These are phyloP conservation scores for Yasuhikotakia modesta DNA, from an alignment of 2,797 vertebrate genomes.

Conservation along the genomic window DNA sequence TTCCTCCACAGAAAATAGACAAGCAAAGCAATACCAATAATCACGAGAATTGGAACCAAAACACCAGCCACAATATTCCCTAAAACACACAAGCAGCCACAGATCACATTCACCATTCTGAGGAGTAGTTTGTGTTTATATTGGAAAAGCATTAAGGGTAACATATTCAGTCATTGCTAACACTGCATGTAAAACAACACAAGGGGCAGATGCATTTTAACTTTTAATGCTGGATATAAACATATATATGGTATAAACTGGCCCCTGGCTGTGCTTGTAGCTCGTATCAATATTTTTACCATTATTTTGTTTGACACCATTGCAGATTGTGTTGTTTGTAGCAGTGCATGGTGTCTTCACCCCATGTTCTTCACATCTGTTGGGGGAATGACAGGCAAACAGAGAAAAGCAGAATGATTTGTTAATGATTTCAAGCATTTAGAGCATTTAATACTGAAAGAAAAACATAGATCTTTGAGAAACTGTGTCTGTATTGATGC, in stretches of 20 bases:
- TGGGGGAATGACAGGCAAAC: slow-evolving; percentile 27
- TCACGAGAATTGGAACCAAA: accelerated
- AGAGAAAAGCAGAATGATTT: neutral
- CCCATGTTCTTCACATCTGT: slow-evolving; percentile 61
- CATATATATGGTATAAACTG: neutral
- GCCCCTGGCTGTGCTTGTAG: neutral
- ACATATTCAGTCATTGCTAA: neutral
- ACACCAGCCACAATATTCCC: accelerated
- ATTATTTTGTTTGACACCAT: neutral
- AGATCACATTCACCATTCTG: neutral
- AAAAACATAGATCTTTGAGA: too few species aligned
- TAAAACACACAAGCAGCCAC: slow-evolving; percentile 17
- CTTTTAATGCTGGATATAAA: neutral
- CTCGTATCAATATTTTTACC: neutral
- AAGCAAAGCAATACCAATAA: neutral
- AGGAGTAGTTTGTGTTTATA: neutral
- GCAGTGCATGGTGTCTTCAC: slow-evolving; percentile 53
- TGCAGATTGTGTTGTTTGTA: slow-evolving; percentile 67
- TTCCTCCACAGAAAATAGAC: neutral
- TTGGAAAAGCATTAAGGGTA: neutral
- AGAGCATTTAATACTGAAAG: too few species aligned
- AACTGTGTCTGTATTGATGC: too few species aligned
- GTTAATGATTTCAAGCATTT: too few species aligned
- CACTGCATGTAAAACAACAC: neutral
- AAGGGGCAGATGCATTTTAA: neutral